phyloP scores from a whole-genome alignment of 37 sponge, comb jelly and placozoan species.

The Agelas oroides region DNA sequence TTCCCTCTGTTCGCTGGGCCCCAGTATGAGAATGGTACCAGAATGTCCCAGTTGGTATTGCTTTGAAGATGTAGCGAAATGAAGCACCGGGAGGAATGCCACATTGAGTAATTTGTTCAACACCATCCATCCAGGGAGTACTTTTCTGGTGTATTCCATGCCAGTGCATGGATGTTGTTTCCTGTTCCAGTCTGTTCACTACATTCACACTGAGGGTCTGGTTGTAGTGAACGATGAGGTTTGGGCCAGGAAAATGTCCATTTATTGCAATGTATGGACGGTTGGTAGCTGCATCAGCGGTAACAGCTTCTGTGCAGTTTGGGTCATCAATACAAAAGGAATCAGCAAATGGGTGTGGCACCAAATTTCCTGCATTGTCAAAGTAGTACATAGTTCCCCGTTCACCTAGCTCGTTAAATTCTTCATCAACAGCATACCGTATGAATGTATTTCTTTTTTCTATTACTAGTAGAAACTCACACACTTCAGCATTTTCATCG shows the following conservation, averaged over 20 bases:
- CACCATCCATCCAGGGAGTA: constrained; percentile 87
- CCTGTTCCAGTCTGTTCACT: constrained; percentile 56
- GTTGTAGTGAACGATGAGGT: constrained; percentile 48
- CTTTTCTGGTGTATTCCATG: constrained; percentile 82
- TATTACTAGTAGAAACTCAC: no score
- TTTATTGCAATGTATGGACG: constrained; percentile 64
- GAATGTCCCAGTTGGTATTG: constrained; percentile 69
- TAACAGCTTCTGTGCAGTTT: constrained; percentile 52
- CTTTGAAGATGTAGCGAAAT: constrained; percentile 74
- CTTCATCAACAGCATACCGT: no score
- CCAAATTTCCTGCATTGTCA: no score
- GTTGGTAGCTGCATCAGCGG: constrained; percentile 45
- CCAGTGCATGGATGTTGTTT: constrained; percentile 82
- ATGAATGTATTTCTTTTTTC: no score
- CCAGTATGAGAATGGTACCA: constrained; percentile 92
- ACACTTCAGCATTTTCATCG: no score
- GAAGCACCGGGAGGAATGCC: constrained; percentile 60
- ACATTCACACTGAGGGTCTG: constrained; percentile 52
- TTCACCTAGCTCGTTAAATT: no score
- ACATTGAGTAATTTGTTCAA: constrained; percentile 67
- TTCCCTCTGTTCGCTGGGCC: constrained; percentile 78
- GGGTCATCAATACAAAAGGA: no score
- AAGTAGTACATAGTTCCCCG: no score
- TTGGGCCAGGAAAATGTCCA: constrained; percentile 68
- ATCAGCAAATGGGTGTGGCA: no score